phyloP scores from a whole-genome alignment of 1,140 invertebrate species.

The Maconellicoccus hirsutus region DNA sequence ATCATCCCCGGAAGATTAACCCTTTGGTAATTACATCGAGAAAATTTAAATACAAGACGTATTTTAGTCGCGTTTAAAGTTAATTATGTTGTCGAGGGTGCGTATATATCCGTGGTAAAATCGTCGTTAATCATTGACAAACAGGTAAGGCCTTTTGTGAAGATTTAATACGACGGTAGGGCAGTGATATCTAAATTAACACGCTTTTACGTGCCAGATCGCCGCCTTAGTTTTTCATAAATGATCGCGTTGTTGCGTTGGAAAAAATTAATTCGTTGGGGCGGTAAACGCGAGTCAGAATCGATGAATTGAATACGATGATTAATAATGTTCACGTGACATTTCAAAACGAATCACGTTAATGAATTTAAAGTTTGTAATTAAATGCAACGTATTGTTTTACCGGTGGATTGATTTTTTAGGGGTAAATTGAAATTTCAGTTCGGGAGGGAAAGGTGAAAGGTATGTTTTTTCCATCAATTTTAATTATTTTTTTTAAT shows the following conservation, averaged over 20 bases:
- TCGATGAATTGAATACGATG: neutral
- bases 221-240: neutral
- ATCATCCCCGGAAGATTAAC: too few species aligned
- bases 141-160: neutral
- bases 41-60: too few species aligned
- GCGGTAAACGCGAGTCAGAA: neutral
- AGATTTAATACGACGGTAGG: neutral
- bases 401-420: too few species aligned
- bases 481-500: too few species aligned
- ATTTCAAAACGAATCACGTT: neutral
- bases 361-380: too few species aligned
- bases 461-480: too few species aligned
- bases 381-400: too few species aligned
- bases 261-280: neutral
- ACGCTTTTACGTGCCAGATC: neutral
- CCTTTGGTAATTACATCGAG: too few species aligned
- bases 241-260: neutral
- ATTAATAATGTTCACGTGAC: neutral
- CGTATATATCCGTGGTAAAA: too few species aligned
- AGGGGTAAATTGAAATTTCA: too few species aligned
- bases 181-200: neutral
- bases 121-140: neutral
- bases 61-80: neutral
- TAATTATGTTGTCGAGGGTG: neutral
- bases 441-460: too few species aligned